phyloP scores from a whole-genome alignment of 2,797 vertebrate genomes.

The Pygocentrus nattereri region DNA sequence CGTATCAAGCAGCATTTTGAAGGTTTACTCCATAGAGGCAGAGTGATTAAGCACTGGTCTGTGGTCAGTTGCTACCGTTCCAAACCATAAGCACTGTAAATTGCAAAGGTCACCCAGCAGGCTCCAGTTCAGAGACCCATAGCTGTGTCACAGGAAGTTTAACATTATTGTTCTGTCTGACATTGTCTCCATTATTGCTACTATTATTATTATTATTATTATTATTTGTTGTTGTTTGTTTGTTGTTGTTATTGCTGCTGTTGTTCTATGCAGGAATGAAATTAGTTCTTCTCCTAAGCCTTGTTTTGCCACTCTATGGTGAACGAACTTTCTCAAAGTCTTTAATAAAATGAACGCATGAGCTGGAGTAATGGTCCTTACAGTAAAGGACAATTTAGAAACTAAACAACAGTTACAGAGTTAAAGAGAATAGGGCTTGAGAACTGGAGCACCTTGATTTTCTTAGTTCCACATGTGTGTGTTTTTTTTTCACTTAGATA shows the following conservation, averaged over 20 bases:
- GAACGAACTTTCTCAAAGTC: conserved; percentile 32
- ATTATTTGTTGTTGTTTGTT: too few relatives aligned
- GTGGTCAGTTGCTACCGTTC: conserved; percentile 57
- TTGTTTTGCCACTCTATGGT: conserved; percentile 17
- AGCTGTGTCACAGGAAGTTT: conserved; percentile 9
- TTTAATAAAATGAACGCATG: conserved; percentile 54
- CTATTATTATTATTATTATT: background rate
- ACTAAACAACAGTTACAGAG: conserved; percentile 55
- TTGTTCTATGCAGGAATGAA: background rate
- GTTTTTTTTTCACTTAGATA: conserved; percentile 46
- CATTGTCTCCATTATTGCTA: conserved; percentile 3
- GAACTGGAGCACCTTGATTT: conserved; percentile 55
- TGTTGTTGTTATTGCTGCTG: too few relatives aligned
- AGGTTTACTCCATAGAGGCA: conserved; percentile 44
- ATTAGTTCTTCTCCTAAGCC: background rate
- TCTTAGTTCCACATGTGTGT: conserved; percentile 43
- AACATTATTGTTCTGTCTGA: conserved; percentile 7
- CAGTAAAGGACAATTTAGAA: conserved; percentile 57
- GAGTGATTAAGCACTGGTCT: conserved; percentile 48
- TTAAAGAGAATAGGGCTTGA: conserved; percentile 30
- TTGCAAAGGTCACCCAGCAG: conserved; percentile 59
- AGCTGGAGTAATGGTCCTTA: conserved; percentile 55
- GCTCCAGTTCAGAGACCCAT: conserved; percentile 26
- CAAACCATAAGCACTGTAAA: conserved; percentile 57
- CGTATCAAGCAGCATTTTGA: conserved; percentile 41